Conservation (phyloP, 2,888 invertebrate species). For the Eupeodes luniger region DNA sequence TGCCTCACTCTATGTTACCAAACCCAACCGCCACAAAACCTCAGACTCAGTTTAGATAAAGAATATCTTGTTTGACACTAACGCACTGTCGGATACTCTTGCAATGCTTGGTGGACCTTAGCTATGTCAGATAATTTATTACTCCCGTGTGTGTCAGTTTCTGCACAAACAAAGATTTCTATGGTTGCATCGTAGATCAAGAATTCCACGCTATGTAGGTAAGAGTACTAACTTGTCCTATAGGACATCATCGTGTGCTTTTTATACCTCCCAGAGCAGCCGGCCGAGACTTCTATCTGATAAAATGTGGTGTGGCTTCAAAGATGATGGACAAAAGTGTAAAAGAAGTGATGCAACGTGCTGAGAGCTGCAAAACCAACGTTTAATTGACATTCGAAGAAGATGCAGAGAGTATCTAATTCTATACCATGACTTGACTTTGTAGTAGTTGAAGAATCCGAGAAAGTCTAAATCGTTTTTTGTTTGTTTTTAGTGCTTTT, state of each 20-base stretch:
- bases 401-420: slow-evolving; percentile 4
- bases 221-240: no score
- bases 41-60: slow-evolving; percentile 11
- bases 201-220: slow-evolving; percentile 12
- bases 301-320: slow-evolving; percentile 22
- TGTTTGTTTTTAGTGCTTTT: slow-evolving; percentile 3
- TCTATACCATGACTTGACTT: background rate
- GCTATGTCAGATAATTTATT: slow-evolving; percentile 67
- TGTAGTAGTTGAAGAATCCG: background rate
- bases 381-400: slow-evolving; percentile 66
- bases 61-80: slow-evolving; percentile 60
- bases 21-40: background rate
- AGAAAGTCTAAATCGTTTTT: slow-evolving; percentile 5
- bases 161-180: slow-evolving; percentile 22
- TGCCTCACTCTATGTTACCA: background rate
- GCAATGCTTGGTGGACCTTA: slow-evolving; percentile 44
- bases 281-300: background rate
- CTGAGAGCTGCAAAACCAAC: slow-evolving; percentile 9
- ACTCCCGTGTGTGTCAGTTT: slow-evolving; percentile 45
- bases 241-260: background rate
- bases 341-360: slow-evolving; percentile 12
- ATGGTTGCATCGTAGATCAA: slow-evolving; percentile 33
- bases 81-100: slow-evolving; percentile 61
- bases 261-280: background rate
- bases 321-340: slow-evolving; percentile 57